Percentiles rank a stretch among this genome's conserved stretches.
Conservation (phyloP, 2,888 invertebrate species). For the Chrysolina haemoptera region DNA sequence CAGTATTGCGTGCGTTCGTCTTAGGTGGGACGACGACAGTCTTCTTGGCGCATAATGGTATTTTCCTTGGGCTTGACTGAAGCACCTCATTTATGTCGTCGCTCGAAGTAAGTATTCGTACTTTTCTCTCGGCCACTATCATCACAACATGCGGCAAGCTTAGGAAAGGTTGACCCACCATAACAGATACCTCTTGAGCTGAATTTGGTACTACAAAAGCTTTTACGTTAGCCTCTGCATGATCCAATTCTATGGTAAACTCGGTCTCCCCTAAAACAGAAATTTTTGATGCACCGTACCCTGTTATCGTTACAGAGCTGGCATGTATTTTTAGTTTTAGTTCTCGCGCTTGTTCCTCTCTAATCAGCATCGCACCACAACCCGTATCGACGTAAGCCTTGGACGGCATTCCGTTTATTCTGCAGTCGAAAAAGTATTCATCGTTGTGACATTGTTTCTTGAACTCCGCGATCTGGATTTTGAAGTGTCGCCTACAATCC, state of each 20-base stretch:
- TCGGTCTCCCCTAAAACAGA: conserved; percentile 16
- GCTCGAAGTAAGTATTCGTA: conserved; percentile 26
- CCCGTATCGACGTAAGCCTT: conserved; percentile 38
- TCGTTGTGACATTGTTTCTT: conserved; percentile 14
- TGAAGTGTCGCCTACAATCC: conserved; percentile 12
- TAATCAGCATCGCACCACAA: conserved; percentile 40
- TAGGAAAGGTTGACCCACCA: conserved; percentile 42
- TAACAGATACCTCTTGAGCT: conserved; percentile 38
- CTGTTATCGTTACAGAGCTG: conserved; percentile 22
- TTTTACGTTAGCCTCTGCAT: conserved; percentile 7
- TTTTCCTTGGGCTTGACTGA: conserved; percentile 21
- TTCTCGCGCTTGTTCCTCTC: conserved; percentile 21
- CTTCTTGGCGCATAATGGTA: conserved; percentile 35
- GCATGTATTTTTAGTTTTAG: conserved; percentile 4
- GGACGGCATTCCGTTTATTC: conserved; percentile 19
- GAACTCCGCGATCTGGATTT: neutral
- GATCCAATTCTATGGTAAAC: conserved; percentile 7
- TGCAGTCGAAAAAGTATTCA: conserved; percentile 36
- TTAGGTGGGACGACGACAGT: conserved; percentile 28
- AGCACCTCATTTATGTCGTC: conserved; percentile 12
- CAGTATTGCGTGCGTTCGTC: neutral
- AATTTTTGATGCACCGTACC: conserved; percentile 30
- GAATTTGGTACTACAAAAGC: conserved; percentile 20
- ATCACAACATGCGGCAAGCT: conserved; percentile 33
- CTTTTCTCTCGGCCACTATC: conserved; percentile 16